Evolutionary conservation across 2,113 vertebrate genomes (phyloP).

Genomic region (Corythornis madagascariensis): DNA sequence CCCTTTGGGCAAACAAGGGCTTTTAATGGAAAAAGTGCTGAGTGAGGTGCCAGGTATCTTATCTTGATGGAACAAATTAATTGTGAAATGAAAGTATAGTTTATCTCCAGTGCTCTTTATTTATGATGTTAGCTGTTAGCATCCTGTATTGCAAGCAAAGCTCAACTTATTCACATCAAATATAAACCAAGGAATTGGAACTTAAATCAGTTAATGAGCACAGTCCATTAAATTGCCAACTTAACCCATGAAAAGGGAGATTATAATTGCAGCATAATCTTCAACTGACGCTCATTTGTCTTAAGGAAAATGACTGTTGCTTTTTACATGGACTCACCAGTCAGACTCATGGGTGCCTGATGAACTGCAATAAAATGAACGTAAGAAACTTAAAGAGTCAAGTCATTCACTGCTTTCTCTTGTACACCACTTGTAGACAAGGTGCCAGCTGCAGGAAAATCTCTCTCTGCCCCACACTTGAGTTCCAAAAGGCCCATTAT

Average conservation of each 20-base stretch:
- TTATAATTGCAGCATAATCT: conserved; percentile 17
- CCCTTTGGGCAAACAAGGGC: conserved; percentile 27
- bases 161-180: conserved; percentile 14
- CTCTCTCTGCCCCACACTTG: conserved; percentile 58
- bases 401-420: conserved; percentile 63
- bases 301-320: background rate
- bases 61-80: background rate
- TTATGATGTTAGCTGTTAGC: conserved; percentile 2
- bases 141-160: background rate
- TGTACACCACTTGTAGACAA: conserved; percentile 39
- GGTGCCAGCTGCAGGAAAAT: conserved; percentile 65
- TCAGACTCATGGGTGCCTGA: conserved; percentile 5
- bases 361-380: conserved; percentile 48
- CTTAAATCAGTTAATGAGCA: background rate
- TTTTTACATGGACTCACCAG: conserved; percentile 52
- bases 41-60: conserved; percentile 11
- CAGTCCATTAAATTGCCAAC: background rate
- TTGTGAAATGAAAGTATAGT: conserved; percentile 14
- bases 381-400: conserved; percentile 47
- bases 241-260: background rate
- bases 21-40: conserved; percentile 44
- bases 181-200: background rate
- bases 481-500: conserved; percentile 70
- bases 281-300: conserved; percentile 26
- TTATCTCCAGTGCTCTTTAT: background rate